phyloP scores from a whole-genome alignment of 2,797 vertebrate species.

The Spinus pinus region DNA sequence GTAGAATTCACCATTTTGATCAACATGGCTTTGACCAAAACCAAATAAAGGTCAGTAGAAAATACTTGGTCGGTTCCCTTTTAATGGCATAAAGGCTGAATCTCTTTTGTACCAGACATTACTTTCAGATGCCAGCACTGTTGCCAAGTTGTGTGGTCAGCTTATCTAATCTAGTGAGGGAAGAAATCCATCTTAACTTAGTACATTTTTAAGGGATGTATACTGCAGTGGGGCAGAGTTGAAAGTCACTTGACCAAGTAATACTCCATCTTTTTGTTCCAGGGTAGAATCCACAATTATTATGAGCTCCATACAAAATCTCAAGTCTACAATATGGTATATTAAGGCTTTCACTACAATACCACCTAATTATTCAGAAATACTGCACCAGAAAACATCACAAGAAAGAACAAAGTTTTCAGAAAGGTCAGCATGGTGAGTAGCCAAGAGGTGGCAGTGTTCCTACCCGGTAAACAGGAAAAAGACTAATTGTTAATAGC shows the following conservation, averaged over 20 bases:
- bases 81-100: not conserved
- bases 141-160: not conserved
- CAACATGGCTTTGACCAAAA: not conserved
- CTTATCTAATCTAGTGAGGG: not conserved
- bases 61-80: not conserved
- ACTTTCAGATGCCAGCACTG: not conserved
- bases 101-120: not conserved
- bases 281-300: not conserved
- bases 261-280: not conserved
- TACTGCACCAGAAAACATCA: not conserved
- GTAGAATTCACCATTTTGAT: not conserved
- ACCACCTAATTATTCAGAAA: not conserved
- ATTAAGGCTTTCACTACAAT: not conserved
- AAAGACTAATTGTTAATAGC: not conserved
- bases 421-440: not conserved
- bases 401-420: not conserved
- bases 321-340: not conserved
- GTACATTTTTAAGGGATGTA: not conserved
- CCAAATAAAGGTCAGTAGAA: not conserved
- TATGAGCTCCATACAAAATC: not conserved
- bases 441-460: constrained; percentile 38
- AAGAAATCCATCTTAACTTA: not conserved
- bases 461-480: not conserved
- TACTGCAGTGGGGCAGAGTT: not conserved
- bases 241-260: not conserved